Base-by-base conservation (phyloP, 2,797 vertebrate species). In the Diglossa cyanea region DNA sequence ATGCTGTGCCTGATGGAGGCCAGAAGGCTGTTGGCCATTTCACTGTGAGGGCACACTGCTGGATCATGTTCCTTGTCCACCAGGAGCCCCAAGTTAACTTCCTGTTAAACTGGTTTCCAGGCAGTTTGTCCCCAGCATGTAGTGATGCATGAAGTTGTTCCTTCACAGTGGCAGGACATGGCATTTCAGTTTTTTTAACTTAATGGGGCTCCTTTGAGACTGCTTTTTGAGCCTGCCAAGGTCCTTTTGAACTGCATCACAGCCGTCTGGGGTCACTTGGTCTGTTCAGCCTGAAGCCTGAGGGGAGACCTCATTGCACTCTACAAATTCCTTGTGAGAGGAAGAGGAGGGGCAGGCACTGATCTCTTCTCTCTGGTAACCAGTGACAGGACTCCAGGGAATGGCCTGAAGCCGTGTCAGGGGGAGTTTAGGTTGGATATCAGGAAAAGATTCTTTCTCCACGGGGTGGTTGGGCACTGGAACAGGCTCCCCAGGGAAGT, bases 11-110 rank as follows among this genome's bases (percentile, higher is more conserved):
- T 82, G 31, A 72, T 39, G 16, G n/a, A 79, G 12, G 20, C 39
- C 35, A 47, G 58, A 12, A 42, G 17, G 60, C 31, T 60, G 50
- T 9, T 75, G 45, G 28, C 17, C 25, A 10, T n/a, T 45, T 67
- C 20, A 19, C 5, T 58, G 17, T 42, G 31, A 77, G 9, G 30
- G 24, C 24, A 40, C 19, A 8, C 10, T 60, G 33, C 37, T 70
- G 42, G 31, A 44, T 48, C 73, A 65, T 0, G 0, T 53, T 40
- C 3, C 0, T 17, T 39, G 19, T 31, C 40, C 25, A n/a, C 26
- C 42, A 42, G 42, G 35, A 80, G 5, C 53, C 20, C 10, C 47
- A 73, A 61, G 12, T 13, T 3, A 40, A 40, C 31, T 42, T 66
- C 19, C 47, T 66, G 6, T 28, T 61, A 80, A 75, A 61, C 25